A percentile compares a stretch with the other conserved stretches of the same genome.
These are phyloP conservation scores for Muscidifurax raptorellus DNA, from an alignment of 1,140 invertebrate genomes.

Conservation along the genomic window DNA sequence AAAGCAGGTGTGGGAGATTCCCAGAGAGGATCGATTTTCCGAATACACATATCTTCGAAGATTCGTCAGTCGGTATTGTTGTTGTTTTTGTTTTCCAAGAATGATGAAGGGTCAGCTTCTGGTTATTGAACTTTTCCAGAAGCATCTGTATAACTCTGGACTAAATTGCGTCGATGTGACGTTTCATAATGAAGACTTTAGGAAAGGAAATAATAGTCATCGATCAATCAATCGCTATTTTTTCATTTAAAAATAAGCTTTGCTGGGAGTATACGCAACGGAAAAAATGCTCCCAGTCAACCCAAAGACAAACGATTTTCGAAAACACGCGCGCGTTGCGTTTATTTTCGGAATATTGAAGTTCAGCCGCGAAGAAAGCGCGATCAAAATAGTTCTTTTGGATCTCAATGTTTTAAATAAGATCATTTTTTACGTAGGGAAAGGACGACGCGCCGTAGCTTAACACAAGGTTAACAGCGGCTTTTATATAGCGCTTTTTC, in stretches of 20 bases:
- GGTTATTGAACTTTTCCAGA: no score
- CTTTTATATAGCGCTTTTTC: no score
- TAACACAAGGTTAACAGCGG: not conserved
- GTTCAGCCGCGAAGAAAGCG: not conserved
- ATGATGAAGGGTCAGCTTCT: no score
- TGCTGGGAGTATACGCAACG: not conserved
- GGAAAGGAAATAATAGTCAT: not conserved
- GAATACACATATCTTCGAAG: no score
- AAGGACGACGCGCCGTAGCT: not conserved
- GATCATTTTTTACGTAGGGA: not conserved
- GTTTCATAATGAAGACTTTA: no score
- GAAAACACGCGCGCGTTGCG: not conserved
- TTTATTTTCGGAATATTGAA: conserved; percentile 24
- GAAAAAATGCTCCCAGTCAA: not conserved
- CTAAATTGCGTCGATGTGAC: no score
- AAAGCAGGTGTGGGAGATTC: no score
- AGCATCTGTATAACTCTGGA: no score
- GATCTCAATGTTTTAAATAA: not conserved
- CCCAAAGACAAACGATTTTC: conserved; percentile 13
- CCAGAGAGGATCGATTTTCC: no score
- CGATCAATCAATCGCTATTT: not conserved
- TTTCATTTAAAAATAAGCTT: not conserved
- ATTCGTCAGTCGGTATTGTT: no score
- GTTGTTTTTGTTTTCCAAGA: no score
- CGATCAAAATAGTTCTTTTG: not conserved